Conservation (phyloP, 2,888 invertebrate species). For the Cosmopolites sordidus region DNA sequence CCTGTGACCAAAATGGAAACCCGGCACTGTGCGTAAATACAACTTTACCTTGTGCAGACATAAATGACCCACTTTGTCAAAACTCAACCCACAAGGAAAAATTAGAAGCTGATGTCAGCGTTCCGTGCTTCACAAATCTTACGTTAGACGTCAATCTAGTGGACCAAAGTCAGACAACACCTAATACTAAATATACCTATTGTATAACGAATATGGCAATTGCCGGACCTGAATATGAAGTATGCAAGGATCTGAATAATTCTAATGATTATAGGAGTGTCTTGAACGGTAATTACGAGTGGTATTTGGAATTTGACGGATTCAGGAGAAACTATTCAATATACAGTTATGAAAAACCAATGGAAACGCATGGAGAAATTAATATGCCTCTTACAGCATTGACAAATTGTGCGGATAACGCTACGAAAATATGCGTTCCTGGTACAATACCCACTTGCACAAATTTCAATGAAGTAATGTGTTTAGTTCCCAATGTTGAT, state of each 20-base stretch:
- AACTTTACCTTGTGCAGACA: constrained; percentile 36
- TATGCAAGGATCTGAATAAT: constrained; percentile 24
- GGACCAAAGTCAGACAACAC: constrained; percentile 23
- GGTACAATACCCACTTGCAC: constrained; percentile 41
- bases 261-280: constrained; percentile 31
- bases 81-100: constrained; percentile 33
- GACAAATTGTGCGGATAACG: constrained; percentile 40
- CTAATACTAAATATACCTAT: constrained; percentile 32
- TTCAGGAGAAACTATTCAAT: constrained; percentile 38
- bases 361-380: constrained; percentile 39
- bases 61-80: constrained; percentile 35
- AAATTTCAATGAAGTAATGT: constrained; percentile 40
- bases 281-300: constrained; percentile 30
- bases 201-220: constrained; percentile 44
- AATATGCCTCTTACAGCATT: constrained; percentile 39
- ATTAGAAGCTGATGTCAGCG: constrained; percentile 33
- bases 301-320: constrained; percentile 39
- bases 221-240: constrained; percentile 38
- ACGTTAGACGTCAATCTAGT: constrained; percentile 38
- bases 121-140: constrained; percentile 43
- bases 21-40: constrained; percentile 36
- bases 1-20: constrained; percentile 37
- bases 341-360: constrained; percentile 41
- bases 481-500: constrained; percentile 35
- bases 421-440: constrained; percentile 38